phyloP scores from a whole-genome alignment of 2,797 vertebrate species.

The Selene dorsalis region DNA sequence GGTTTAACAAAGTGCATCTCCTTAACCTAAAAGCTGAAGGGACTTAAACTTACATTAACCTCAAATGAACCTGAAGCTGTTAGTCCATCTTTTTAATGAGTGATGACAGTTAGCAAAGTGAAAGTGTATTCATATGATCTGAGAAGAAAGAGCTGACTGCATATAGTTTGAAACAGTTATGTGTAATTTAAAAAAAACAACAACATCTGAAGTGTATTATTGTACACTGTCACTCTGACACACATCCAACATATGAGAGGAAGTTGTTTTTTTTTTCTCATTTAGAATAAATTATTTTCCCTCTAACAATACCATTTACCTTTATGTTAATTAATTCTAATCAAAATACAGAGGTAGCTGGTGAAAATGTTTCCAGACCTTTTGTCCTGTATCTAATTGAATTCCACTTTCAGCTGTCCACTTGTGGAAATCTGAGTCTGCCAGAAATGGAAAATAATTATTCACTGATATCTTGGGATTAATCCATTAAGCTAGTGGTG shows the following conservation, averaged over 20 bases:
- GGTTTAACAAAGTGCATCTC: background rate
- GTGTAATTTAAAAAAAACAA: no score
- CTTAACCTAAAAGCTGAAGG: background rate
- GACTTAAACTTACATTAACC: background rate
- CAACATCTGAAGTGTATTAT: no score
- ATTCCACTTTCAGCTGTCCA: background rate
- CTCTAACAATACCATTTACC: background rate
- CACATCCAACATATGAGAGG: background rate
- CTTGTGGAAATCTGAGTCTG: background rate
- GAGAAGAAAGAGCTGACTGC: background rate
- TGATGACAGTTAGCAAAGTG: background rate
- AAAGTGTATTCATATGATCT: background rate
- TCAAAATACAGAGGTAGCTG: background rate
- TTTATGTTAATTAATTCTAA: background rate
- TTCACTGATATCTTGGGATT: slow-evolving; percentile 23
- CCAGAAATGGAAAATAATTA: slow-evolving; percentile 17
- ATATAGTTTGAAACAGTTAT: background rate
- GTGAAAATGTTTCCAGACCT: background rate
- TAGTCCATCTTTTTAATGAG: background rate
- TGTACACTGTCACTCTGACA: no score
- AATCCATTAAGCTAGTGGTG: slow-evolving; percentile 26
- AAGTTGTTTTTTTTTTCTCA: background rate
- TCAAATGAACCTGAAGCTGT: background rate
- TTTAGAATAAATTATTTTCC: background rate
- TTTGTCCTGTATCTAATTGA: background rate